These are phyloP conservation scores for Neopipo cinnamomea DNA, from an alignment of 2,113 vertebrate genomes.

Conservation along the genomic window DNA sequence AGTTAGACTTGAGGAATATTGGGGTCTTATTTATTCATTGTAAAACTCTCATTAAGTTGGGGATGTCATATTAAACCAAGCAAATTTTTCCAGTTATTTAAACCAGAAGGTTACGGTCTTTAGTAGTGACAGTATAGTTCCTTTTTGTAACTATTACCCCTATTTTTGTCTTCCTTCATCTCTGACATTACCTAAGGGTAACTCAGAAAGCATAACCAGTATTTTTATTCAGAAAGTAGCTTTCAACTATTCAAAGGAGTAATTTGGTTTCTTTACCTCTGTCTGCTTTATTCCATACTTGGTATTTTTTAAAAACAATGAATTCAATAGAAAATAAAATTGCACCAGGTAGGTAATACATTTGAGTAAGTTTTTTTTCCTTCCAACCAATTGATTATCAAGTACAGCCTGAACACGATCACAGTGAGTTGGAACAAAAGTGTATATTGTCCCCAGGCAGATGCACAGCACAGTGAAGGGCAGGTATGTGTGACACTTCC, in stretches of 20 bases:
- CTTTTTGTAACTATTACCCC: background rate
- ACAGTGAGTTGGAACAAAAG: background rate
- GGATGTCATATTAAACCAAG: background rate
- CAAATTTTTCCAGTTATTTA: background rate
- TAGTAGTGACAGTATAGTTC: background rate
- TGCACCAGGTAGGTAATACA: background rate
- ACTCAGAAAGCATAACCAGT: background rate
- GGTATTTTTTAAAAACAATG: accelerated
- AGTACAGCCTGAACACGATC: background rate
- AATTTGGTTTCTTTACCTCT: background rate
- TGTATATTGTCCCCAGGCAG: background rate
- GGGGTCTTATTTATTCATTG: background rate
- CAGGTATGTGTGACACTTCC: background rate
- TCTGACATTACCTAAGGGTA: background rate
- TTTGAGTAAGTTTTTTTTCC: background rate
- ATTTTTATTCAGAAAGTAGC: background rate
- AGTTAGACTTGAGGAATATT: background rate
- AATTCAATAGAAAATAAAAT: background rate
- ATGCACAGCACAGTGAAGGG: background rate
- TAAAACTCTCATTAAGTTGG: background rate
- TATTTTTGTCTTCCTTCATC: background rate
- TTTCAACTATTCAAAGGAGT: background rate
- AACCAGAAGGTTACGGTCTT: background rate
- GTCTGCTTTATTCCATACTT: accelerated
- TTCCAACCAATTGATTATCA: background rate